A percentile compares a stretch with the other conserved stretches of the same genome.
Evolutionary conservation across 2,888 invertebrate genomes (phyloP).

Genomic region (Sarcophaga caerulescens): DNA sequence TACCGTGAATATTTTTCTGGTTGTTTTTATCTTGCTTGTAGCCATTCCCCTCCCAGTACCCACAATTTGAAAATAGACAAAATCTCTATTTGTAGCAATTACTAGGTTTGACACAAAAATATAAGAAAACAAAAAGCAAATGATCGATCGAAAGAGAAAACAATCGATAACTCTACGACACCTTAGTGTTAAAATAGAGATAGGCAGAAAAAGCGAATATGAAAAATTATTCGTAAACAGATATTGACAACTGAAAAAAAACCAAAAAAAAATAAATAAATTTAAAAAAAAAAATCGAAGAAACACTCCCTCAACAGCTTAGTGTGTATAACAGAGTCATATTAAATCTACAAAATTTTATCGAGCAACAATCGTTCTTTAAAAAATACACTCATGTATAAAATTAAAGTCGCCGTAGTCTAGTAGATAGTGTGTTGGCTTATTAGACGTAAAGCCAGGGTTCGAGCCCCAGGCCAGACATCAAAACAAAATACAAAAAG

Average conservation of each 20-base stretch:
- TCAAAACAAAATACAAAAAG: too few species aligned
- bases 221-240: not conserved
- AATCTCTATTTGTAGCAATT: constrained; percentile 65
- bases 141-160: constrained; percentile 60
- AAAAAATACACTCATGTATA: too few species aligned
- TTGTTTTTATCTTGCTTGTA: constrained; percentile 1
- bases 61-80: constrained; percentile 46
- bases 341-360: not conserved
- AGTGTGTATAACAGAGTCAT: too few species aligned
- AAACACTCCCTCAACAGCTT: not conserved
- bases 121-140: constrained; percentile 34
- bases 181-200: constrained; percentile 32
- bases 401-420: too few species aligned
- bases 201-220: not conserved
- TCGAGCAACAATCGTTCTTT: not conserved
- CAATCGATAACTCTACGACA: constrained; percentile 50
- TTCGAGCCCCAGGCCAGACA: too few species aligned
- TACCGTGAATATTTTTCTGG: constrained; percentile 6
- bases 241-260: not conserved
- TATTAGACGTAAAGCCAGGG: too few species aligned
- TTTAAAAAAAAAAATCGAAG: not conserved
- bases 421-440: too few species aligned
- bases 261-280: not conserved
- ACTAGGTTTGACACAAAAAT: constrained; percentile 44
- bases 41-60: constrained; percentile 9